A percentile compares a stretch with the other conserved stretches of the same genome.
Evolutionary conservation across 1,140 invertebrate species (phyloP).

Genomic region (Dolichoris vasculosae): DNA sequence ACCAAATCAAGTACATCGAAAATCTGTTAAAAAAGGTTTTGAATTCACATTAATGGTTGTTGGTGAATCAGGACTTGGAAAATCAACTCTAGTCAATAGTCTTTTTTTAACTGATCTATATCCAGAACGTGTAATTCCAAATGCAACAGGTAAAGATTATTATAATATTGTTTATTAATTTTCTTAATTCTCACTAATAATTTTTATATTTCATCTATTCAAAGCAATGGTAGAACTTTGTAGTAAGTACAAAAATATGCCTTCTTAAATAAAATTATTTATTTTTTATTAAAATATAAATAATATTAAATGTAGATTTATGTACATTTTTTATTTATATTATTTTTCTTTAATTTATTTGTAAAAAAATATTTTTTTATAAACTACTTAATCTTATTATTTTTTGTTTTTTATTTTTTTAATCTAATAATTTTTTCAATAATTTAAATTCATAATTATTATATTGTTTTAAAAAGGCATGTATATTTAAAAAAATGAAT

Average conservation of each 20-base stretch:
- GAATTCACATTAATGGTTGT: conserved; percentile 99
- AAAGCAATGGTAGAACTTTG: conserved; percentile 51
- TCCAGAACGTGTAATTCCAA: conserved; percentile 89
- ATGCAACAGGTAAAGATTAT: conserved; percentile 83
- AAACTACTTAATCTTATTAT: conserved; percentile 1
- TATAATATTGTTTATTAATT: conserved; percentile 22
- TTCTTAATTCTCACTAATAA: conserved; percentile 30
- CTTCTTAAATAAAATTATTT: conserved; percentile 43
- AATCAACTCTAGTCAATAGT: conserved; percentile 98
- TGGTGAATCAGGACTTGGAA: conserved; percentile 96
- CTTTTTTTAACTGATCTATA: conserved; percentile 97
- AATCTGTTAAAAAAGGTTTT: conserved; percentile 98
- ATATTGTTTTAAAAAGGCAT: conserved; percentile 49
- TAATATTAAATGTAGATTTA: conserved; percentile 24
- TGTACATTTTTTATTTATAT: conserved; percentile 24
- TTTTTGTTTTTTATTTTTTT: neutral
- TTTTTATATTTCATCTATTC: conserved; percentile 47
- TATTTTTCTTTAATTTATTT: neutral
- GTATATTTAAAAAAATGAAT: conserved; percentile 20
- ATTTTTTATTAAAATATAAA: conserved; percentile 14
- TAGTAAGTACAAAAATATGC: conserved; percentile 52
- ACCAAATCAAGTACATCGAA: conserved; percentile 96
- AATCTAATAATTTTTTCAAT: neutral
- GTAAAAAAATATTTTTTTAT: conserved; percentile 23
- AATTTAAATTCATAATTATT: conserved; percentile 7